Percentiles rank a stretch among this genome's conserved stretches.
Evolutionary conservation across 2,113 vertebrate genomes (phyloP).

Genomic region (Rhabdomys dilectus): DNA sequence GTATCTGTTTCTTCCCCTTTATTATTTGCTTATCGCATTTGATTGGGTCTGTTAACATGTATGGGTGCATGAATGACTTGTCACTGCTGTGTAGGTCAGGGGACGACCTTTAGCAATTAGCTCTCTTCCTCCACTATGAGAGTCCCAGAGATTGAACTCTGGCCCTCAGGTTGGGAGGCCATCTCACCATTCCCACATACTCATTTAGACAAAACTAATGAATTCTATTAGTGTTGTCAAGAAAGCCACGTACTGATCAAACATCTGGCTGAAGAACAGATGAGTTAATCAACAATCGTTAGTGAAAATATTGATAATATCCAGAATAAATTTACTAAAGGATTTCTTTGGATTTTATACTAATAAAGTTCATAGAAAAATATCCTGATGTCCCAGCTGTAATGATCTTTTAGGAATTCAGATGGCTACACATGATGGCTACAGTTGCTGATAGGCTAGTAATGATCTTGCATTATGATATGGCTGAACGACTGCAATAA

Average conservation of each 20-base stretch:
- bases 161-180: not conserved
- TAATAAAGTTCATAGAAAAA: not conserved
- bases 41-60: no score
- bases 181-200: not conserved
- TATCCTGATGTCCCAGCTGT: not conserved
- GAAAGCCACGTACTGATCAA: not conserved
- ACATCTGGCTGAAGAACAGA: not conserved
- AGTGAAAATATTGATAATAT: not conserved
- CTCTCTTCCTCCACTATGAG: not conserved
- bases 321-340: not conserved
- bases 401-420: not conserved
- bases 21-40: not conserved
- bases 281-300: not conserved
- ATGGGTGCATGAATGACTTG: not conserved
- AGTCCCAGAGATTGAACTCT: not conserved
- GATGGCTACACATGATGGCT: not conserved
- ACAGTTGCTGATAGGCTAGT: not conserved
- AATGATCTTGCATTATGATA: slow-evolving; percentile 48
- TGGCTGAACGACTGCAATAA: slow-evolving; percentile 62
- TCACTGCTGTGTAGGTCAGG: not conserved
- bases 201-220: not conserved
- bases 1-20: not conserved
- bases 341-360: not conserved
- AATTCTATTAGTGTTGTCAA: not conserved
- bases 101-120: no score